A percentile compares a stretch with the other conserved stretches of the same genome.
These are phyloP conservation scores for Slavum lentiscoides DNA, from an alignment of 2,888 invertebrate species.

Conservation along the genomic window DNA sequence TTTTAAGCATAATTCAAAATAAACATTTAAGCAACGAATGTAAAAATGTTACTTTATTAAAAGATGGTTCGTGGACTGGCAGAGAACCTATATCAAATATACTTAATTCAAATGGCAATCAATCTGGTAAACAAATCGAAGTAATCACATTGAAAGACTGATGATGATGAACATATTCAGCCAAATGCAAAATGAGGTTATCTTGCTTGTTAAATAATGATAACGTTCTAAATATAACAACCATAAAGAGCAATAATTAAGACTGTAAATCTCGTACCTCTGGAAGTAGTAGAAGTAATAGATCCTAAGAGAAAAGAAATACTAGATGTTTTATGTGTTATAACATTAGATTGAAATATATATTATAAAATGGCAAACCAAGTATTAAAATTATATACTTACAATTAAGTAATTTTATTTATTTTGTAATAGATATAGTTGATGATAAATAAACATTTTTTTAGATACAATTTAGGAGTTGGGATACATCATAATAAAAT, in stretches of 20 bases:
- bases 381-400: not conserved
- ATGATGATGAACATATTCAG: not conserved
- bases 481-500: no score
- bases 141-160: constrained; percentile 39
- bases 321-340: constrained; percentile 31
- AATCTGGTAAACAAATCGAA: constrained; percentile 9
- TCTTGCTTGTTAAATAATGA: no score
- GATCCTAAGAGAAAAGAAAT: not conserved
- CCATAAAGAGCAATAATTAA: not conserved
- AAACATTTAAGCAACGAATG: constrained; percentile 19
- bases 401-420: no score
- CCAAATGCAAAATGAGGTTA: not conserved
- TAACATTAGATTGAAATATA: constrained; percentile 43
- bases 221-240: constrained; percentile 1
- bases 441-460: no score
- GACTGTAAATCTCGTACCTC: constrained; percentile 3
- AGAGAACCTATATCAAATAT: constrained; percentile 10
- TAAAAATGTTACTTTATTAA: constrained; percentile 34
- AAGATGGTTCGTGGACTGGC: constrained; percentile 31
- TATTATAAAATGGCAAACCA: not conserved
- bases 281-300: constrained; percentile 5
- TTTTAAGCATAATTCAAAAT: constrained; percentile 36
- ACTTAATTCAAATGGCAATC: not conserved
- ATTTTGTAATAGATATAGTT: no score
- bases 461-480: no score